Conservation (phyloP, 1,140 invertebrate genomes). For the Lepidurus arcticus region DNA sequence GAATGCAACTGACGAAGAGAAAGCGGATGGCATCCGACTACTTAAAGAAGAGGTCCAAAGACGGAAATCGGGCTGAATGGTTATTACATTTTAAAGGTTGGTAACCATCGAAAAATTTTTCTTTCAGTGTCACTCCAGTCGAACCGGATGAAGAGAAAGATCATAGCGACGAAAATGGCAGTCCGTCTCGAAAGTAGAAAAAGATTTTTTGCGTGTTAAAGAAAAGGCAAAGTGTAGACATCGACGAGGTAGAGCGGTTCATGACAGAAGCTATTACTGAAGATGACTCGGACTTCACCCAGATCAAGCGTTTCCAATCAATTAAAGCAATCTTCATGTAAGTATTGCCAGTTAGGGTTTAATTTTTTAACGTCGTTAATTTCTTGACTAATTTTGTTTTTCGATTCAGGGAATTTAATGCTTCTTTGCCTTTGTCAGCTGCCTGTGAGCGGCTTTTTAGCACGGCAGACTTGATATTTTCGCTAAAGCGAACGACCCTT, state of each 20-base stretch:
- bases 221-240: background rate
- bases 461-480: slow-evolving; percentile 11
- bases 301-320: background rate
- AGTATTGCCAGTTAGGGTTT: background rate
- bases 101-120: slow-evolving; percentile 12
- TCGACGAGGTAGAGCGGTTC: slow-evolving; percentile 21
- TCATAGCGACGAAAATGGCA: slow-evolving; percentile 23
- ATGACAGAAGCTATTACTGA: background rate
- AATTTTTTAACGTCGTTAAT: background rate
- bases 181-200: slow-evolving; percentile 25
- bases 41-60: slow-evolving; percentile 12
- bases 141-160: background rate
- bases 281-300: slow-evolving; percentile 24
- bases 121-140: slow-evolving; percentile 19
- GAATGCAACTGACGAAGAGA: slow-evolving; percentile 8
- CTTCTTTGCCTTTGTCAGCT: background rate
- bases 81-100: slow-evolving; percentile 7
- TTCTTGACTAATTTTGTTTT: background rate
- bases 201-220: slow-evolving; percentile 2
- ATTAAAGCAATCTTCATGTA: slow-evolving; percentile 24
- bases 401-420: slow-evolving; percentile 15
- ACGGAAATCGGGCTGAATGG: slow-evolving; percentile 24
- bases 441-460: slow-evolving; percentile 22
- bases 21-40: background rate
- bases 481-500: background rate